These are phyloP conservation scores for Plusia festucae DNA, from an alignment of 2,888 invertebrate species.

Conservation along the genomic window DNA sequence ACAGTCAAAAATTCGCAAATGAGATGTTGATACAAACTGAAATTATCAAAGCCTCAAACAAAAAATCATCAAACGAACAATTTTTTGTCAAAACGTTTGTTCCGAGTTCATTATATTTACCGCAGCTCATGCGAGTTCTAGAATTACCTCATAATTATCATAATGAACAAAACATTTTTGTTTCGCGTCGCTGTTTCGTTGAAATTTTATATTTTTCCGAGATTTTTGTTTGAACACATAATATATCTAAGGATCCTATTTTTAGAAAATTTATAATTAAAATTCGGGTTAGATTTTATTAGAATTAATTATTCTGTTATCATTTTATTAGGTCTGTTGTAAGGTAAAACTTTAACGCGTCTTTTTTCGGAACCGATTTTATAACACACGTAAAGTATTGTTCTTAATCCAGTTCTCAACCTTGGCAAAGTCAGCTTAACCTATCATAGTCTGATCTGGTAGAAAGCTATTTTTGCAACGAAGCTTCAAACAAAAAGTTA, in stretches of 20 bases:
- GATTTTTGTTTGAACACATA: slow-evolving; percentile 38
- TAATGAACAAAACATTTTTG: slow-evolving; percentile 49
- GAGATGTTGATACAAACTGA: background rate
- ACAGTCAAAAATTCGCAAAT: too few relatives aligned
- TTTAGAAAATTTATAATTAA: slow-evolving; percentile 18
- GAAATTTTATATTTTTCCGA: slow-evolving; percentile 42
- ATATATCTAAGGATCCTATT: slow-evolving; percentile 23
- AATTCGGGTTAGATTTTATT: background rate
- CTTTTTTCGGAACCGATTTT: too few relatives aligned
- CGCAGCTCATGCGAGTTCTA: slow-evolving; percentile 30
- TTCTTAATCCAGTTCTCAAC: too few relatives aligned
- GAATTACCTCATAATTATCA: slow-evolving; percentile 47
- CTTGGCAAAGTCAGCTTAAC: background rate
- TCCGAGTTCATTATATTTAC: slow-evolving; percentile 27
- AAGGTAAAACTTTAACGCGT: too few relatives aligned
- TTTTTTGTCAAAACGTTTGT: background rate
- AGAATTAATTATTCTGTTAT: background rate
- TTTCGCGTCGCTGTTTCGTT: slow-evolving; percentile 17
- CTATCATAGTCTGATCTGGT: background rate
- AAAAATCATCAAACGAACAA: background rate
- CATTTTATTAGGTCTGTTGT: too few relatives aligned
- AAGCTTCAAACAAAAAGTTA: background rate
- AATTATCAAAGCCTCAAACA: background rate
- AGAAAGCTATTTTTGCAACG: background rate
- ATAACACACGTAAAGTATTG: too few relatives aligned